phyloP scores from a whole-genome alignment of 2,113 vertebrate species.

The Damaliscus lunatus region DNA sequence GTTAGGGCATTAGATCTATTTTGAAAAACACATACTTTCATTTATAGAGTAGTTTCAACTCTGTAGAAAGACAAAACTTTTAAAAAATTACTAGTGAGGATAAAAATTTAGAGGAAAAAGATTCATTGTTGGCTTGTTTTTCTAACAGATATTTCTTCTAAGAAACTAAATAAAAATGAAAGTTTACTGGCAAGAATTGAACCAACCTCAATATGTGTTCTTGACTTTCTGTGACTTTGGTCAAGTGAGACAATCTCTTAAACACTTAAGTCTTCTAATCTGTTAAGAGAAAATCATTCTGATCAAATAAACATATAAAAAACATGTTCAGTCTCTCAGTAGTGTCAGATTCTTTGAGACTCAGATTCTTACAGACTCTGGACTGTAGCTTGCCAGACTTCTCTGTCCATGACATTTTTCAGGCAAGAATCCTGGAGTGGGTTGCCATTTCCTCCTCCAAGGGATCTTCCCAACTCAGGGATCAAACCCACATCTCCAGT shows the following conservation, averaged over 20 bases:
- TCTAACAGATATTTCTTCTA: not conserved
- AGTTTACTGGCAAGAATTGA: not conserved
- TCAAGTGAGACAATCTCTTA: not conserved
- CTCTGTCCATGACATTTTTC: not conserved
- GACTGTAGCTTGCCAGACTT: not conserved
- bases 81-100: not conserved
- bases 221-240: not conserved
- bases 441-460: not conserved
- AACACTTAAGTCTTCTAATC: not conserved
- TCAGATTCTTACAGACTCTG: not conserved
- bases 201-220: not conserved
- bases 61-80: not conserved
- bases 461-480: not conserved
- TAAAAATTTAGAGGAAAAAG: not conserved
- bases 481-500: not conserved
- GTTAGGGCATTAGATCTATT: not conserved
- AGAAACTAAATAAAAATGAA: not conserved
- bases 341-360: not conserved
- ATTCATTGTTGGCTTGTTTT: not conserved
- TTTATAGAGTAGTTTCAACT: not conserved
- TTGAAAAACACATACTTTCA: not conserved
- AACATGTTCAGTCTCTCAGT: not conserved
- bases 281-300: not conserved
- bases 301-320: not conserved
- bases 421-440: not conserved